Evolutionary conservation across 2,888 invertebrate genomes (phyloP), one percentile per base, ranked within the genome.

Genomic region (Polylopha cassiicola): DNA sequence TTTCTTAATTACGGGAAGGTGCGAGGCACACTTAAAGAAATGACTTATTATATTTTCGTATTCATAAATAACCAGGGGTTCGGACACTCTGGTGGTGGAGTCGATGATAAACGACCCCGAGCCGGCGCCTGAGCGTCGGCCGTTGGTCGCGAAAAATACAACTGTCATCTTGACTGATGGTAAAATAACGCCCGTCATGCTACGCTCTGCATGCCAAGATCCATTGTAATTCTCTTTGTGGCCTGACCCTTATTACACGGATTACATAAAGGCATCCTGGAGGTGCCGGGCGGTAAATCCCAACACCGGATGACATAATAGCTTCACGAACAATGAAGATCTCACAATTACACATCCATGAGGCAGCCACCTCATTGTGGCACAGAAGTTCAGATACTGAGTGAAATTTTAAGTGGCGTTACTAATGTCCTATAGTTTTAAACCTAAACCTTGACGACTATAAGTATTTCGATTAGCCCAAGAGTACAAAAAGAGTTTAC

Each of bases 121-220:
- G 72, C 47, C 55, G 79, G 80, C 84, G 81, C 76, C 79, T 65
- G 58, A 64, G 61, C 74, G 80, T 72, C 82, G 77, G 73, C 70
- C 73, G 72, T 65, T 77, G 74, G 71, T 66, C 79, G 72, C 78
- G 78, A 80, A 85, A 85, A 82, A 85, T 77, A 78, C 74, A 70
- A 78, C 74, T 84, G 78, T 81, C 82, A 82, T 85, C 77, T 82
- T 84, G 84, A 84, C 70, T 76, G 80, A 84, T 82, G 75, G 73
- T 70, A 67, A 79, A 81, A 80, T 79, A 84, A 80, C 70, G 65
- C 60, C 64, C 55, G 78, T 85, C 82, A 82, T 77, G 73, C 71
- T 65, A 58, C 58, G 61, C 68, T 76, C 73, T 77, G 73, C 73
- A 79, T 73, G 78, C 75, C 71, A 71, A 73, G 65, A 65, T 66